Base-by-base conservation (phyloP, 2,797 vertebrate genomes). In the Xenopus petersii region DNA sequence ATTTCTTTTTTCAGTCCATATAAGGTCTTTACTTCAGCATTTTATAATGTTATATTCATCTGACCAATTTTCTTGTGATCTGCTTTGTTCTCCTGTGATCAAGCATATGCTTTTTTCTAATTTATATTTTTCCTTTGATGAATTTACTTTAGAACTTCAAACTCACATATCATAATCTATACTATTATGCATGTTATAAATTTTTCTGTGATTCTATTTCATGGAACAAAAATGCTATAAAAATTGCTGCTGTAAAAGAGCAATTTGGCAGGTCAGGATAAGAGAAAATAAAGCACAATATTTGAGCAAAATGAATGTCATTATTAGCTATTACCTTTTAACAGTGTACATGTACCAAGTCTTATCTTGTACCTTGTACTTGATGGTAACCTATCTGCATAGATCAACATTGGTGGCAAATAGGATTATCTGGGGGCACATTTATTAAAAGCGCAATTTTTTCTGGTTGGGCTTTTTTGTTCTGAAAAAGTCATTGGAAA, bases 21-120 rank as follows among this genome's bases (percentile, higher is more conserved):
- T 26, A 24, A 17, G 58, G 17, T 13, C 9, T 60, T 60, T 60
- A 11, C 21, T 59, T 59, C 21, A 60, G 3, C 5, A 56, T 60
- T 26, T 24, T 26, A 10, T 26, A 60, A 60, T 64, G 36, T 46
- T 42, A 64, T 64, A 64, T 47, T 64, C 33, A 64, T 46, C 33
- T 64, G 5, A 9, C 51, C 51, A 60, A 33, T 77, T 77, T 77
- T 69, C 42, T 64, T 36, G 58, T 73, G 66, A 60, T 64, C 63
- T 13, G 30, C 71, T 73, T 69, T 78, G 71, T 78, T 78, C 70
- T 73, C 26, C 16, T 60, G 36, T n/a, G 65, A 78, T 78, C 66
- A 78, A 73, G 65, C 56, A 67, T 64, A 47, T 61, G 8, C 61
- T 75, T 65, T 71, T 77, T 67, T 16, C 64, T 21, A 73, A 64